Evolutionary conservation across 1,140 invertebrate genomes (phyloP), one percentile per base, ranked within the genome.

Genomic region (Lethrus apterus): DNA sequence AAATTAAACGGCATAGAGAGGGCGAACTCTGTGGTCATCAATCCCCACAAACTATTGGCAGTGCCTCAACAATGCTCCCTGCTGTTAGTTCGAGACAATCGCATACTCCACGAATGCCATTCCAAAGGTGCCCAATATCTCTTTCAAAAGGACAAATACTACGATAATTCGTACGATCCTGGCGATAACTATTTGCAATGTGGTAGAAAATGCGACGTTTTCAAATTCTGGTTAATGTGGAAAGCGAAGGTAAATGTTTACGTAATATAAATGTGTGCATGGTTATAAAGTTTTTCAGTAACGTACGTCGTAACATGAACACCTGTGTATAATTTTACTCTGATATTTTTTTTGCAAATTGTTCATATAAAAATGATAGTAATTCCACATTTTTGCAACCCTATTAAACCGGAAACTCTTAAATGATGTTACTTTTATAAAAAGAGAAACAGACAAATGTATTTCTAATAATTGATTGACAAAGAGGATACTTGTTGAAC

Each of bases 171-270:
- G 14, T 81, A 74, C 54, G 81, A 84, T 60, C 70, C 73, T 1
- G 81, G 79, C 7, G 81, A 83, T 61, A 81, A 79, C 55, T 71
- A 79, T 26, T 70, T 84, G 36, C 80, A 83, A 56, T 83, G 80
- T 62, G 81, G 81, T 31, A 59, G 81, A 23, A 73, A 79, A 58
- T 80, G 78, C 52, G 81, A 83, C 63, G 71, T 81, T 19, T 77
- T 83, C 58, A 84, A 83, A 56, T 70, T 83, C 26, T 83, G 80
- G 79, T 58, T 82, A 9, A 80, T 81, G 77, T 83, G 81, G 81
- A 73, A 74, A 54, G 74, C 72, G 13, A 78, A 79, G 55, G 64
- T 68, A 54, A 32, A 29, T 32, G 24, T 41, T 46, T 42, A n/a
- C n/a, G n/a, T n/a, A n/a, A n/a, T n/a, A n/a, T n/a, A n/a, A n/a